These are phyloP conservation scores for Nomada ruficornis DNA, from an alignment of 2,888 invertebrate species.

Conservation along the genomic window DNA sequence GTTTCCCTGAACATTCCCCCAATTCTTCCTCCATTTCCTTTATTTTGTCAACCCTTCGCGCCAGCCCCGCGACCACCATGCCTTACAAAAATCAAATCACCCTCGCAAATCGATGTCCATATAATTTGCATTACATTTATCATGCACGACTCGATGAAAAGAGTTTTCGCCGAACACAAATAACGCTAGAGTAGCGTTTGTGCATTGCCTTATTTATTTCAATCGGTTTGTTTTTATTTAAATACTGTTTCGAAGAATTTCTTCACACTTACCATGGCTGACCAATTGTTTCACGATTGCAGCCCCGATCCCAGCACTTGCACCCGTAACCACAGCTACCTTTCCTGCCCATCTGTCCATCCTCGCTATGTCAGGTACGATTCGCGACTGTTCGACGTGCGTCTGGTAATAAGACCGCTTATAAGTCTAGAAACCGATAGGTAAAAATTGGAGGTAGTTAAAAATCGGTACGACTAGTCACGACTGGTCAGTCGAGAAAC, in stretches of 20 bases:
- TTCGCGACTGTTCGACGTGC: constrained; percentile 40
- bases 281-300: constrained; percentile 82
- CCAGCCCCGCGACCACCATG: constrained; percentile 83
- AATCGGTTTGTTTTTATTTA: not conserved
- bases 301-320: constrained; percentile 85
- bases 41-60: constrained; percentile 84
- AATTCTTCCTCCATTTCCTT: constrained; percentile 75
- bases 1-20: constrained; percentile 74
- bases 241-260: not conserved
- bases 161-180: not conserved
- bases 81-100: constrained; percentile 70
- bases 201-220: not conserved
- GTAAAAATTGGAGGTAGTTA: constrained; percentile 38
- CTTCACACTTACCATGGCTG: constrained; percentile 78
- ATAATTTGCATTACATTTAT: not conserved
- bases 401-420: constrained; percentile 65
- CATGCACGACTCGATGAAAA: not conserved
- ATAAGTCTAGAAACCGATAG: constrained; percentile 71
- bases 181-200: not conserved
- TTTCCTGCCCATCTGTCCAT: constrained; percentile 84
- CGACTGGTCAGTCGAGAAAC: constrained; percentile 56
- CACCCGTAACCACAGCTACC: constrained; percentile 85
- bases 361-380: constrained; percentile 41
- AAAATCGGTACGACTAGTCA: constrained; percentile 41
- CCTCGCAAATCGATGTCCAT: too few relatives aligned